phyloP scores from a whole-genome alignment of 2,113 vertebrate species.

The Lepus americanus region DNA sequence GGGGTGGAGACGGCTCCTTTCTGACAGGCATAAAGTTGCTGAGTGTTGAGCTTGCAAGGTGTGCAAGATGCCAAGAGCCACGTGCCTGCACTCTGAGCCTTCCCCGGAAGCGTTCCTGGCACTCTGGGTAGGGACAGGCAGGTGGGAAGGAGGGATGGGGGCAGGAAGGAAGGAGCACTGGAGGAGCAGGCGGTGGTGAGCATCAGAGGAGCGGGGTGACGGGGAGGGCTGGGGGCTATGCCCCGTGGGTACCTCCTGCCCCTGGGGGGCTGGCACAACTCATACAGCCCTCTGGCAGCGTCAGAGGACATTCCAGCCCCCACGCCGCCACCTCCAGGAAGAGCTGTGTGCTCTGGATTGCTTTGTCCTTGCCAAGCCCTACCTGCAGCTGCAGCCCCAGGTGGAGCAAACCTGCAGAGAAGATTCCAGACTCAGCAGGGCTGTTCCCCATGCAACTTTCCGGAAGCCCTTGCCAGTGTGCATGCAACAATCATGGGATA shows the following conservation, averaged over 20 bases:
- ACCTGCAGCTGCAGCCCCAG: background rate
- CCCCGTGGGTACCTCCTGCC: accelerated
- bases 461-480: background rate
- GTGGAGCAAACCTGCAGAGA: background rate
- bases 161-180: background rate
- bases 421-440: conserved; percentile 17
- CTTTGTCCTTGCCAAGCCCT: accelerated
- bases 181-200: too few relatives aligned
- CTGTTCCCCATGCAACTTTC: background rate
- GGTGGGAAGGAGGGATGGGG: too few relatives aligned
- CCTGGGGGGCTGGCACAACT: background rate
- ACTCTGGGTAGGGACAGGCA: background rate
- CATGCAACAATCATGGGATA: conserved; percentile 53
- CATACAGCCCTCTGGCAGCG: background rate
- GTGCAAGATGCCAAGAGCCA: background rate
- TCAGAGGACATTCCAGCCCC: background rate
- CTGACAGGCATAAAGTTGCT: conserved; percentile 8
- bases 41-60: background rate
- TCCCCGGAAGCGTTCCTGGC: background rate
- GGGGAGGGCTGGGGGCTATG: too few relatives aligned
- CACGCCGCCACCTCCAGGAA: background rate
- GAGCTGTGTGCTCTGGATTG: accelerated
- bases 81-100: background rate
- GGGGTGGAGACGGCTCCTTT: background rate
- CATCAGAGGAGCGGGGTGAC: accelerated